phyloP scores from a whole-genome alignment of 2,113 vertebrate species.

The Xiphophorus hellerii region DNA sequence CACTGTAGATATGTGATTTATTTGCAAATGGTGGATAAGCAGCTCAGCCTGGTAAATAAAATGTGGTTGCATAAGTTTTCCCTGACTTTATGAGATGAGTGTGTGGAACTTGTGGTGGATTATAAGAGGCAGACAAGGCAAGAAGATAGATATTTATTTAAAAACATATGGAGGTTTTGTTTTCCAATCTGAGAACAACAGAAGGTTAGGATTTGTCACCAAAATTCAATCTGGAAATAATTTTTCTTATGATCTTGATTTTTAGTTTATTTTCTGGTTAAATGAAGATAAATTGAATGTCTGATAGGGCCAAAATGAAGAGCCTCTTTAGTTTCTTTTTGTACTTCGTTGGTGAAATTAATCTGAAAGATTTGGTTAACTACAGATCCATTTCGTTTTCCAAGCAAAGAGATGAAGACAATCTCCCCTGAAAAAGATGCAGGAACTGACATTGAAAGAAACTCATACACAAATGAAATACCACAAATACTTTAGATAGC shows the following conservation, averaged over 20 bases:
- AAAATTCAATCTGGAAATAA: background rate
- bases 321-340: background rate
- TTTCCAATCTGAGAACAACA: background rate
- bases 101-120: background rate
- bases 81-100: background rate
- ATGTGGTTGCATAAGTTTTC: background rate
- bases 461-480: constrained; percentile 17
- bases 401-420: constrained; percentile 9
- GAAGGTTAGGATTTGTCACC: background rate
- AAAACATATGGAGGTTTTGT: constrained; percentile 1
- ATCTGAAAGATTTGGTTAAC: constrained; percentile 16
- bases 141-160: background rate
- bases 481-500: constrained; percentile 9
- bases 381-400: constrained; percentile 22
- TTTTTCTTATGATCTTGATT: constrained; percentile 6
- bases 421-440: constrained; percentile 1
- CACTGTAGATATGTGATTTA: background rate
- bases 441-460: constrained; percentile 18
- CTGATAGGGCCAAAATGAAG: background rate
- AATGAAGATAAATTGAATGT: constrained; percentile 30
- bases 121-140: background rate
- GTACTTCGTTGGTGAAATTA: constrained; percentile 27
- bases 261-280: constrained; percentile 22
- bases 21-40: background rate
- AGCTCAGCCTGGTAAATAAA: background rate